Base-by-base conservation (phyloP, 2,113 vertebrate genomes). In the Cyanoramphus novaezelandiae region DNA sequence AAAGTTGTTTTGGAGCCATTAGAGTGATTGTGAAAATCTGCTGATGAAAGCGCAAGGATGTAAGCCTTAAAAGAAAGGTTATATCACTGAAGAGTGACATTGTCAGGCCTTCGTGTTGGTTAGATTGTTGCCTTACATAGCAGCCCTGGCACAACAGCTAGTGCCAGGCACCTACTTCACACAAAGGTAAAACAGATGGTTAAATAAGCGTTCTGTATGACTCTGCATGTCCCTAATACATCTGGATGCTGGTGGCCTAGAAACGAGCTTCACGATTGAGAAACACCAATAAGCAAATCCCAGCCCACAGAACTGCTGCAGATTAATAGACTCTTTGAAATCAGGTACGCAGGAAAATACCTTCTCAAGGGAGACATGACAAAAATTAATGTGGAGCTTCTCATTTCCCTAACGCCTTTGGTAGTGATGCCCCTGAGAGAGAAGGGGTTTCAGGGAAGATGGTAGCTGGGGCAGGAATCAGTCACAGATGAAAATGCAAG, bases 61-160 rank as follows among this genome's bases (percentile, higher is more conserved):
- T 41, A 28, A 67, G 16, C 55, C 12, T 78, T 67, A 24, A 74
- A 33, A n/a, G 46, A 62, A 17, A 31, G 12, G 10, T 60, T 79
- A 72, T 76, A 44, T 68, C 13, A 17, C 57, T 43, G 4, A 35
- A 55, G 12, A 86, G 27, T 1, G 3, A 20, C 9, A 65, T 62
- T 4, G 3, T 33, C 44, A 23, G 20, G 41, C 16, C 14, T 72
- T 57, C 1, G 0, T n/a, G 1, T 24, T 39, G 12, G 8, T 79
- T 63, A 41, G 50, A 11, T 28, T 46, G 23, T 31, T 89, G 27
- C 21, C 69, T 52, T 23, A 14, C 8, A 1, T 8, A 16, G 55
- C 49, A 65, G 43, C 43, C 23, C 53, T 64, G 53, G 53, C 13
- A 13, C 21, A 13, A 23, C 11, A 60, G 53, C 16, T 33, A 31